Conservation (phyloP, 1,140 invertebrate species). For the Euura lappo region DNA sequence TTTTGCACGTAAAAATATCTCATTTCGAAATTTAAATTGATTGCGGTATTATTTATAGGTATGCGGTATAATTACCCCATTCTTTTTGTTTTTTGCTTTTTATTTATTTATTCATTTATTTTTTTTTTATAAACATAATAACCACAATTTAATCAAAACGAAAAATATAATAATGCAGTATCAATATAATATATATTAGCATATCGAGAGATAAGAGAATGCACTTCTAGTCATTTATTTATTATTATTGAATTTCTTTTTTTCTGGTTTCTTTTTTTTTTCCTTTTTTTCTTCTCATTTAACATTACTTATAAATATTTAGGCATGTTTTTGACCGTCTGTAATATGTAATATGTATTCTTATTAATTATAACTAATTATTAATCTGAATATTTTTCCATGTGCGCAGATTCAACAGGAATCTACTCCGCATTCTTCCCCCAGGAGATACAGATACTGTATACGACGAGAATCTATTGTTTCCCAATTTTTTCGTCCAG, state of each 20-base stretch:
- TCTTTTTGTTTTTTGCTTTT: too few species aligned
- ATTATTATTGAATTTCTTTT: background rate
- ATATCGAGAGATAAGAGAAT: slow-evolving; percentile 36
- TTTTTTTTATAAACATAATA: slow-evolving; percentile 24
- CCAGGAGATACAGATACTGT: background rate
- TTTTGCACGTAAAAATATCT: too few species aligned
- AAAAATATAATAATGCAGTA: background rate
- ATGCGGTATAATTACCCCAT: too few species aligned
- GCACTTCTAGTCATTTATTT: slow-evolving; percentile 22
- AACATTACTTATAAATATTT: slow-evolving; percentile 23
- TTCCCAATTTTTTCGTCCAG: background rate
- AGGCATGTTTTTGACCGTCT: slow-evolving; percentile 25
- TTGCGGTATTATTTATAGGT: too few species aligned
- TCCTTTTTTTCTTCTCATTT: slow-evolving; percentile 12
- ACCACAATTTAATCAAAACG: slow-evolving; percentile 23
- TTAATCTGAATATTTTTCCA: too few species aligned
- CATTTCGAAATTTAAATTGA: too few species aligned
- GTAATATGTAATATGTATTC: slow-evolving; percentile 14
- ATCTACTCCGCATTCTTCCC: background rate
- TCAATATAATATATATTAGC: slow-evolving; percentile 33
- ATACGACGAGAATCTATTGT: background rate
- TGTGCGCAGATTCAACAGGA: background rate
- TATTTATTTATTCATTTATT: background rate
- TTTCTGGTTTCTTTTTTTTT: slow-evolving; percentile 19
- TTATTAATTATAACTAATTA: too few species aligned